Base-by-base conservation (phyloP, 2,888 invertebrate species). In the Pasiphila rectangulata region DNA sequence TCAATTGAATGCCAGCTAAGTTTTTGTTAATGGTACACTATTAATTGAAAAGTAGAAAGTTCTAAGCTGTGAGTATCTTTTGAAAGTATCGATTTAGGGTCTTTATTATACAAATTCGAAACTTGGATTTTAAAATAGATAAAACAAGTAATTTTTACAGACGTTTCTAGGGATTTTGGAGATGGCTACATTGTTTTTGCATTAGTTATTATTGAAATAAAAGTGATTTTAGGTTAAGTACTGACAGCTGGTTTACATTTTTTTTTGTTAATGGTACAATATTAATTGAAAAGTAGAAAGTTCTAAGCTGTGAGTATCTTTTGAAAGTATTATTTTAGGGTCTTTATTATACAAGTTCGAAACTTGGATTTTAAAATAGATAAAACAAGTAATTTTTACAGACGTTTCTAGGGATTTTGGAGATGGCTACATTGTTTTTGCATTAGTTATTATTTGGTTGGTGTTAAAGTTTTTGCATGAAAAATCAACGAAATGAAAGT, bases 51-150 rank as follows among this genome's bases (percentile, higher is more conserved):
- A 32, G 21, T 21, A 6, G 17, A 38, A 38, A 38, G 9, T 25
- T 38, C 12, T 37, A 17, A 24, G 37, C 13, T 10, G 13, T 10
- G 15, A 32, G 17, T 32, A 32, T 7, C 23, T 9, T n/a, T 36
- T 36, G 23, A 15, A 36, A 36, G 23, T 36, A n/a, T n/a, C n/a
- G n/a, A 16, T 19, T 36, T 23, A 23, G 23, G 15, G 9, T 12
- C 23, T 36, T 23, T 36, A 32, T 32, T 17, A 36, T 24, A 13
- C n/a, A 23, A 36, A 9, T 36, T 36, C n/a, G 9, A 36, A 36
- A 23, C 17, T 32, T 10, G 9, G 32, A 19, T 32, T 16, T 17
- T 9, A 32, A 32, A 32, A 10, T 32, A 32, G 32, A 32, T 32
- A 32, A 17, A 32, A 32, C n/a, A n/a, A n/a, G n/a, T n/a, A n/a